Base-by-base conservation (phyloP, 2,113 vertebrate genomes). In the Psettodes erumei region DNA sequence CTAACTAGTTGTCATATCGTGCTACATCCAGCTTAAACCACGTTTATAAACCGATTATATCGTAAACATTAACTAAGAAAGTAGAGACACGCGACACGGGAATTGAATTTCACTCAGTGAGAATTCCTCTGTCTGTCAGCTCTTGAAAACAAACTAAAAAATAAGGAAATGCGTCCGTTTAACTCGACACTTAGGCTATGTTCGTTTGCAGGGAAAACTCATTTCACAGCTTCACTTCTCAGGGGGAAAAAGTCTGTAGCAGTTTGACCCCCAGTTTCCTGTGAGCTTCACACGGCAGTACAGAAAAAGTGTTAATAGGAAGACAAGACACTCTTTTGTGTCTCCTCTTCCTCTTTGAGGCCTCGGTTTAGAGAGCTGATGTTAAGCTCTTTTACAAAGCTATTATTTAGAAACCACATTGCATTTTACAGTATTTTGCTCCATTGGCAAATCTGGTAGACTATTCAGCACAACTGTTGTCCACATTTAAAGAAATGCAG, bases 251-350 rank as follows among this genome's bases (percentile, higher is more conserved):
- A 60, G 38, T 56, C 76, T 71, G 67, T 70, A 83, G 60, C 81
- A 77, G 77, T 82, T 89, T 90, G 88, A 92, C 90, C 89, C 75
- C 70, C 58, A 76, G 85, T 82, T 93, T 92, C 90, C 90, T 92
- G 90, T 89, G 77, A 83, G 86, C 79, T 90, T 79, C 72, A 82
- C 85, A 83, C 56, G 56, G 69, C 73, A 54, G 75, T 71, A 69
- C 73, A n/a, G n/a, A n/a, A n/a, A n/a, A 30, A 43, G 50, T 51
- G 55, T 63, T 56, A 75, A 48, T 61, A 73, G 71, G 75, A 84
- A 81, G 86, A 91, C 83, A 88, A 89, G 66, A 81, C 74, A 68
- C 67, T 71, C 74, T 88, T 81, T 84, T 88, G 80, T 84, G 63
- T 84, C 60, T 81, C 30, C n/a, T 76, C 72, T 86, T 86, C 70